These are phyloP conservation scores for Apamea monoglypha DNA, from an alignment of 2,888 invertebrate genomes.

Conservation along the genomic window DNA sequence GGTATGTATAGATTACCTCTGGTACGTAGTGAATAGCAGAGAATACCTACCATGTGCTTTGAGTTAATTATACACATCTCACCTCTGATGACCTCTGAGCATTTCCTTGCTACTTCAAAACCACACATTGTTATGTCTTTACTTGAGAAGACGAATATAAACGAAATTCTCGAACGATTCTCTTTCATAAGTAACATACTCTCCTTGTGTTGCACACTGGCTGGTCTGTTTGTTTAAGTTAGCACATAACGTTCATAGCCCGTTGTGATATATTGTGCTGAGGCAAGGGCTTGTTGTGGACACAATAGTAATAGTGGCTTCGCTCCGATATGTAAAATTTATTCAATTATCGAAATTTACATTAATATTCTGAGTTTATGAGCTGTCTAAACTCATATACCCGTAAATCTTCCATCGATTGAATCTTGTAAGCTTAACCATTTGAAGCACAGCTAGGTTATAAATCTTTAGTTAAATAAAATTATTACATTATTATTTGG, in stretches of 20 bases:
- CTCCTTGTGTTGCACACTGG: conserved; percentile 3
- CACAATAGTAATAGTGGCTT: not conserved
- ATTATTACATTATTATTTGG: not conserved
- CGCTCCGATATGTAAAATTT: not conserved
- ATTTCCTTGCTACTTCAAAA: not conserved
- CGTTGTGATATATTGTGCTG: conserved; percentile 39
- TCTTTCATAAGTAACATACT: not conserved
- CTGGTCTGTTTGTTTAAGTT: conserved; percentile 28
- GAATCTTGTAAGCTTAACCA: conserved; percentile 19
- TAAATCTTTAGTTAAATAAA: conserved; percentile 8
- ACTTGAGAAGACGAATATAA: conserved; percentile 12
- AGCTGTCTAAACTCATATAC: not conserved
- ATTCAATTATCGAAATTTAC: conserved; percentile 4
- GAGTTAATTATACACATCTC: not conserved
- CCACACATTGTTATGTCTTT: not conserved
- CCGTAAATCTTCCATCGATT: conserved; percentile 27
- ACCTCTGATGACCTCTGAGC: not conserved
- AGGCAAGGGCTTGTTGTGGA: not conserved
- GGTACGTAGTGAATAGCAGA: not conserved
- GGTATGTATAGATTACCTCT: no score
- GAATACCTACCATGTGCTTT: not conserved
- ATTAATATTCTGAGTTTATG: conserved; percentile 2
- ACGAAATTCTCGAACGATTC: conserved; percentile 4
- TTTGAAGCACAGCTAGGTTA: conserved; percentile 25
- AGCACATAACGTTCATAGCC: not conserved